Conservation (phyloP, 2,113 vertebrate genomes). For the Glareola pratincola region DNA sequence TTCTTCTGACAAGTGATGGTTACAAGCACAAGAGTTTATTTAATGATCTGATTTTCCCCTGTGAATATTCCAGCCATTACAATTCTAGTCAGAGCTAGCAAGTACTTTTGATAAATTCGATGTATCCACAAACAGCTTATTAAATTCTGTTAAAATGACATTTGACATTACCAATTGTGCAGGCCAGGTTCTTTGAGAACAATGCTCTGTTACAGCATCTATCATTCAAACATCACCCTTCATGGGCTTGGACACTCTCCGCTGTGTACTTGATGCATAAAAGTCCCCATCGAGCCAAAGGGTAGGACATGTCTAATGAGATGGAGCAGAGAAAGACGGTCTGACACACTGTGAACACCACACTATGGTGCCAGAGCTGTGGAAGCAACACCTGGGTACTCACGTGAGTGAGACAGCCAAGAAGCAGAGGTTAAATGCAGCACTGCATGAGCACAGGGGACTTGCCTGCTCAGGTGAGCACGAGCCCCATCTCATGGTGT, state of each 20-base stretch:
- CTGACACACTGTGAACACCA: neutral
- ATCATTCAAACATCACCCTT: neutral
- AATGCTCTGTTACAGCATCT: neutral
- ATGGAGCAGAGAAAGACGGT: neutral
- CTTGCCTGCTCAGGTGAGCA: neutral
- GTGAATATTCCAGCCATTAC: neutral
- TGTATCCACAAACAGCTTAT: neutral
- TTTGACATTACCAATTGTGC: neutral
- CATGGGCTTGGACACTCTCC: neutral
- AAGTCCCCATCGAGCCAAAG: neutral
- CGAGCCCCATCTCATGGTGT: rapidly evolving
- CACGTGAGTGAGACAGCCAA: neutral
- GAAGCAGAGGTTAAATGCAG: neutral
- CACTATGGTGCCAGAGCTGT: neutral
- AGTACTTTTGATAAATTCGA: neutral
- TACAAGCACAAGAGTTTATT: neutral
- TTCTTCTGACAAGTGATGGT: neutral
- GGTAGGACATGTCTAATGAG: neutral
- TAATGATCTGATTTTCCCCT: neutral
- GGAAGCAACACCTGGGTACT: neutral
- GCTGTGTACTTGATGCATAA: rapidly evolving
- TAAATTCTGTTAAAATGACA: neutral
- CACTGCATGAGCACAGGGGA: no score
- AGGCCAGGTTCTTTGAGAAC: neutral
- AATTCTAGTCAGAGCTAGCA: neutral